Percentiles rank a stretch among this genome's conserved stretches.
These are phyloP conservation scores for Tursiops truncatus DNA, from an alignment of 2,113 vertebrate genomes.

Conservation along the genomic window DNA sequence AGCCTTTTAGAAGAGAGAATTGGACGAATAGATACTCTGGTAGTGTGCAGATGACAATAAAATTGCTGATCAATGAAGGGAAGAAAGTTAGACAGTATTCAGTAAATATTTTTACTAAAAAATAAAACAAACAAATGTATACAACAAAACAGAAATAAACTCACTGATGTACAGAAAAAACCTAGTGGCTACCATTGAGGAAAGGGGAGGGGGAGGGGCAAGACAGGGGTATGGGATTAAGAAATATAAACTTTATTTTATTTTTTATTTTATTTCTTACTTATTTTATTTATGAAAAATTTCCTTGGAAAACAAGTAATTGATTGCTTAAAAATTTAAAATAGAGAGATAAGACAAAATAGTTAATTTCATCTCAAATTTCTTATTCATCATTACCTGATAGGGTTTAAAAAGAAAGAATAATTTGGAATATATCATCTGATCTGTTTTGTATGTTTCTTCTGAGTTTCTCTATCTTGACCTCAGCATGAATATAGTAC, in stretches of 20 bases:
- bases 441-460: background rate
- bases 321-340: background rate
- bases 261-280: background rate
- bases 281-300: background rate
- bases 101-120: background rate
- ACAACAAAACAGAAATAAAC: background rate
- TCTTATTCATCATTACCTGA: background rate
- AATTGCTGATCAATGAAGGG: background rate
- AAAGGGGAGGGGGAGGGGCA: background rate
- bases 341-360: background rate
- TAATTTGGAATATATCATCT: background rate
- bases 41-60: background rate
- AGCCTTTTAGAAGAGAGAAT: background rate
- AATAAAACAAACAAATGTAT: background rate
- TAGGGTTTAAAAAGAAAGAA: background rate
- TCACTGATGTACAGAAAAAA: background rate
- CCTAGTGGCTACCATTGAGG: background rate
- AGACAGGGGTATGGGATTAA: background rate
- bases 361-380: background rate
- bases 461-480: background rate
- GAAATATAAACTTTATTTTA: background rate
- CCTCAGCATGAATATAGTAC: background rate
- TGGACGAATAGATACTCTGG: background rate
- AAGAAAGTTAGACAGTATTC: background rate
- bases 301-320: background rate